Conservation (phyloP, 2,113 vertebrate species). For the Symphodus melops region DNA sequence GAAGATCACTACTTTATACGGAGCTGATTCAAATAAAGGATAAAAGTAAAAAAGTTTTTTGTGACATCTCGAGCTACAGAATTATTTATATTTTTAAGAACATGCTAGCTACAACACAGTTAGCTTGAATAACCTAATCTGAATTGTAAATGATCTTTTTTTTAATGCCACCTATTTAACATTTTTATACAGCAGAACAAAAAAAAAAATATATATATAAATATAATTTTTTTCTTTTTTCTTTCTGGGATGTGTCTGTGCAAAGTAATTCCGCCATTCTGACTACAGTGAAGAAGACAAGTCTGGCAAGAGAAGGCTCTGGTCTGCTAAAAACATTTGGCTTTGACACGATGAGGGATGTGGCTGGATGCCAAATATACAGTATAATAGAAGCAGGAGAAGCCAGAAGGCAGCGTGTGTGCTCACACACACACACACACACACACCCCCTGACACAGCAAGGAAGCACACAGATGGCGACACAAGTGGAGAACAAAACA, state of each 20-base stretch:
- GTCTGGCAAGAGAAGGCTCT: slow-evolving; percentile 17
- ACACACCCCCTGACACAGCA: slow-evolving; percentile 19
- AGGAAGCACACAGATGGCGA: slow-evolving; percentile 54
- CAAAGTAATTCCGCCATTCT: background rate
- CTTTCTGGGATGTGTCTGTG: background rate
- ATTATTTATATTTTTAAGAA: no score
- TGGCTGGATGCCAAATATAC: slow-evolving; percentile 46
- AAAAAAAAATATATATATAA: no score
- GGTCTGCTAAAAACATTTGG: slow-evolving; percentile 44
- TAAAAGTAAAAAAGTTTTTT: no score
- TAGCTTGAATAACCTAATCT: no score
- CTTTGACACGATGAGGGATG: slow-evolving; percentile 43
- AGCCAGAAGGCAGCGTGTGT: slow-evolving; percentile 24
- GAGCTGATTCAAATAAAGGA: no score
- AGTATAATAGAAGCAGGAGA: slow-evolving; percentile 49
- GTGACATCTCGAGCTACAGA: no score
- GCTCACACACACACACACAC: slow-evolving; percentile 22
- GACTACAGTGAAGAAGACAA: slow-evolving; percentile 20
- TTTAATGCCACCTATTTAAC: no score
- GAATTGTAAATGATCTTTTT: no score
- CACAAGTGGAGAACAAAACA: slow-evolving; percentile 44
- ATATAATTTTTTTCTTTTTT: background rate
- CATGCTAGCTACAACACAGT: no score
- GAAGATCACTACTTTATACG: no score
- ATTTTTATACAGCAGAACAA: no score